Percentiles rank a stretch among this genome's conserved stretches.
Evolutionary conservation across 2,888 invertebrate genomes (phyloP).

Genomic region (Epistrophella euchroma): DNA sequence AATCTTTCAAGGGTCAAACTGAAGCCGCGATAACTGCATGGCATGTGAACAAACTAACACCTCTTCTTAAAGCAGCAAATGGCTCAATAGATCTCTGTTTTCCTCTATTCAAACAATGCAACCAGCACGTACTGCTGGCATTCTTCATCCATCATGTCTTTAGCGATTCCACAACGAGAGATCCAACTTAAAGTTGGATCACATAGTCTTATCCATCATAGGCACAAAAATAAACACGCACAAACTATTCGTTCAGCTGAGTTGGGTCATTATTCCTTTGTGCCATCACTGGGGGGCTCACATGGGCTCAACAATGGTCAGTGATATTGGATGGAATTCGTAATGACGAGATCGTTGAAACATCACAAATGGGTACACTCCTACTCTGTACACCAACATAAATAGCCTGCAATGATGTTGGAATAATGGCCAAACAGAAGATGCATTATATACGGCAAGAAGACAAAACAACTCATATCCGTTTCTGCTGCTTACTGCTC

Average conservation of each 20-base stretch:
- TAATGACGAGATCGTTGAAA: constrained; percentile 71
- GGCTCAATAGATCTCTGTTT: constrained; percentile 59
- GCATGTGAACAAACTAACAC: constrained; percentile 58
- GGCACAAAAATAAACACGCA: constrained; percentile 59
- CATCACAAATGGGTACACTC: constrained; percentile 47
- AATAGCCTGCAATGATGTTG: constrained; percentile 40
- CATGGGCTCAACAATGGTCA: constrained; percentile 61
- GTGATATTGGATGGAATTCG: constrained; percentile 69
- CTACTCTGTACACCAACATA: constrained; percentile 19
- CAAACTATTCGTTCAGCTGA: constrained; percentile 41
- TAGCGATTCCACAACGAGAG: constrained; percentile 51
- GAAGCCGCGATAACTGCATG: constrained; percentile 39
- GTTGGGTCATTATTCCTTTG: constrained; percentile 41
- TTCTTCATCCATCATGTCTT: constrained; percentile 48
- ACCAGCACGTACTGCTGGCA: constrained; percentile 53
- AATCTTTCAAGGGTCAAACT: constrained; percentile 50
- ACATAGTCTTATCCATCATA: constrained; percentile 39
- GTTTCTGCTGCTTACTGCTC: constrained; percentile 35
- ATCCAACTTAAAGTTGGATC: constrained; percentile 59
- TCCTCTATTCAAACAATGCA: constrained; percentile 55
- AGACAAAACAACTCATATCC: constrained; percentile 71
- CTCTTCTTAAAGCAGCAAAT: constrained; percentile 50
- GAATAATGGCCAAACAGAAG: constrained; percentile 63
- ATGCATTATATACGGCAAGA: constrained; percentile 61
- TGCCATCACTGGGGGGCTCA: constrained; percentile 18